These are phyloP conservation scores for Leptinotarsa undecemlineata DNA, from an alignment of 1,140 invertebrate species.

Conservation along the genomic window DNA sequence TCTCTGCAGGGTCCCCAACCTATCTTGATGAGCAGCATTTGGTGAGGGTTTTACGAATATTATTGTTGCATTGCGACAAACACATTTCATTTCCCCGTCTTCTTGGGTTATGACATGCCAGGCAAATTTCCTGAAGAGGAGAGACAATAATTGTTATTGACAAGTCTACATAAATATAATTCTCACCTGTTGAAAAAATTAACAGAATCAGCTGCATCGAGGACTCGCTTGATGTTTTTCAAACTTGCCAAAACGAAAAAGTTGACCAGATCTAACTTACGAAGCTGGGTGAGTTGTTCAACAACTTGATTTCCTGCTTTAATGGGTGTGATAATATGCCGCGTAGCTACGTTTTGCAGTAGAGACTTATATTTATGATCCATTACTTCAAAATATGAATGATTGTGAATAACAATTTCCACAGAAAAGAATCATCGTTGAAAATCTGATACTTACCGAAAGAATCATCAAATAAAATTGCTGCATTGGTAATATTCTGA, in stretches of 20 bases:
- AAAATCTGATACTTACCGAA: conserved; percentile 65
- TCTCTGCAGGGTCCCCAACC: conserved; percentile 67
- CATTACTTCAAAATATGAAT: conserved; percentile 66
- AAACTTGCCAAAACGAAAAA: conserved; percentile 80
- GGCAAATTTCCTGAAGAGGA: conserved; percentile 57
- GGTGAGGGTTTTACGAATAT: conserved; percentile 68
- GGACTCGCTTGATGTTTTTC: conserved; percentile 69
- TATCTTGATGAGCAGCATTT: conserved; percentile 63
- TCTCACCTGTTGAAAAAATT: conserved; percentile 49
- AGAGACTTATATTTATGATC: conserved; percentile 91
- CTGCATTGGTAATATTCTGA: conserved; percentile 88
- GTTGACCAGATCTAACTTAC: conserved; percentile 84
- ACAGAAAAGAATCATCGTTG: neutral
- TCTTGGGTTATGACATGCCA: conserved; percentile 72
- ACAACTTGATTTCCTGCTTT: conserved; percentile 59
- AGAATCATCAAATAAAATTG: conserved; percentile 83
- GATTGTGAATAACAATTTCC: neutral
- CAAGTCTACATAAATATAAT: neutral
- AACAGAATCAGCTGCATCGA: conserved; percentile 57
- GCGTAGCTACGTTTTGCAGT: conserved; percentile 82
- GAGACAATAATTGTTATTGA: no score
- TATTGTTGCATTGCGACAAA: conserved; percentile 71
- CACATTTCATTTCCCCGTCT: conserved; percentile 68
- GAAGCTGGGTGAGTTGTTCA: conserved; percentile 70
- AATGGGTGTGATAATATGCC: conserved; percentile 78